A percentile compares a stretch with the other conserved stretches of the same genome.
Evolutionary conservation across 2,888 invertebrate genomes (phyloP).

Genomic region (Tinea pellionella): DNA sequence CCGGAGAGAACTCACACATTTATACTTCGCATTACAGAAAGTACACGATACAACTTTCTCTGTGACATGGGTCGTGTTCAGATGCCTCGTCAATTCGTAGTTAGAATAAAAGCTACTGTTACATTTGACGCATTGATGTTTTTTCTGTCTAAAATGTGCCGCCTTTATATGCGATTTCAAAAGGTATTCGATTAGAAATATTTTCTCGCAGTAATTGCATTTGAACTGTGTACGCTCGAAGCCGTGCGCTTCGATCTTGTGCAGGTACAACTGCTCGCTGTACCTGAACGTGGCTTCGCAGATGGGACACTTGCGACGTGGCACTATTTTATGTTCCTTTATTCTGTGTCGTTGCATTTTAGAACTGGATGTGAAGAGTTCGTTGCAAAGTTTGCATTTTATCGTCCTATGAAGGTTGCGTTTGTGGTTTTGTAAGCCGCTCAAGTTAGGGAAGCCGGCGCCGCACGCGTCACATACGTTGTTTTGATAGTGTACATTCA

Average conservation of each 20-base stretch:
- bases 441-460: constrained; percentile 48
- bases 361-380: constrained; percentile 20
- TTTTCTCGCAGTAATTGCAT: constrained; percentile 47
- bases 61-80: background rate
- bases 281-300: background rate
- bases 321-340: constrained; percentile 8
- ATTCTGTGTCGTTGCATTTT: constrained; percentile 25
- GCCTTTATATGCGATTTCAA: constrained; percentile 7
- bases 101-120: constrained; percentile 10
- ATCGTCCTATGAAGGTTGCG: constrained; percentile 21
- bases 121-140: constrained; percentile 10
- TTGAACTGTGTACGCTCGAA: constrained; percentile 33
- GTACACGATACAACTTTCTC: background rate
- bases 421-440: constrained; percentile 44
- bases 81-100: constrained; percentile 10
- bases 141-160: constrained; percentile 9
- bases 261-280: background rate
- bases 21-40: background rate
- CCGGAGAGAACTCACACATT: background rate
- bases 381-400: background rate
- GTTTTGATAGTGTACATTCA: constrained; percentile 56
- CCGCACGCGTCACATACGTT: constrained; percentile 52
- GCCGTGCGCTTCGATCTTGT: constrained; percentile 11
- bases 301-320: background rate
- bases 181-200: constrained; percentile 30